phyloP scores from a whole-genome alignment of 2,888 invertebrate species.

The Mycalesis mineus region DNA sequence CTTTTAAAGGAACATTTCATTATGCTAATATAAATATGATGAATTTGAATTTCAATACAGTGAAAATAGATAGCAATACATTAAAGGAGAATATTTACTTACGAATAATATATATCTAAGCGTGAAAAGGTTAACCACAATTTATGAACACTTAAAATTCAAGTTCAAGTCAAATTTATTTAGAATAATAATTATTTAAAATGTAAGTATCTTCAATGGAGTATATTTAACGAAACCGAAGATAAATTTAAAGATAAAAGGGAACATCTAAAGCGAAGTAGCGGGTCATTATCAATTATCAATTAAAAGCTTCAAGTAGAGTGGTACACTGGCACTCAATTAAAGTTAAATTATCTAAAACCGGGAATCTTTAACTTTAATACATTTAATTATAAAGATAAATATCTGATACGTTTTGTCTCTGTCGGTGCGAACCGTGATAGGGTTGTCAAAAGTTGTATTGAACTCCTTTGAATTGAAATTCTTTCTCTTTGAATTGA shows the following conservation, averaged over 20 bases:
- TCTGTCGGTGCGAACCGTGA: neutral
- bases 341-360: neutral
- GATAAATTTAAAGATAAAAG: neutral
- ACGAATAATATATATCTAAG: too few relatives aligned
- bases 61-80: too few relatives aligned
- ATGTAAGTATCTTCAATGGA: neutral
- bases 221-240: neutral
- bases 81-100: too few relatives aligned
- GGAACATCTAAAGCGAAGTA: neutral
- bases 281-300: slow-evolving; percentile 5
- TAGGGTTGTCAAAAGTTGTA: neutral
- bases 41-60: too few relatives aligned
- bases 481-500: too few relatives aligned
- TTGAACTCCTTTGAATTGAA: too few relatives aligned
- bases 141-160: neutral
- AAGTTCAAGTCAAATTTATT: neutral
- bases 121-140: too few relatives aligned
- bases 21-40: too few relatives aligned
- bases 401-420: slow-evolving; percentile 5
- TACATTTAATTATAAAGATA: slow-evolving; percentile 1
- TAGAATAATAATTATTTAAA: neutral
- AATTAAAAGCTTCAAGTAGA: neutral
- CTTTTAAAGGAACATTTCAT: too few relatives aligned
- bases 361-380: neutral
- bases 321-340: slow-evolving; percentile 6